Evolutionary conservation across 2,113 vertebrate genomes (phyloP).

Genomic region (Pterocles gutturalis): DNA sequence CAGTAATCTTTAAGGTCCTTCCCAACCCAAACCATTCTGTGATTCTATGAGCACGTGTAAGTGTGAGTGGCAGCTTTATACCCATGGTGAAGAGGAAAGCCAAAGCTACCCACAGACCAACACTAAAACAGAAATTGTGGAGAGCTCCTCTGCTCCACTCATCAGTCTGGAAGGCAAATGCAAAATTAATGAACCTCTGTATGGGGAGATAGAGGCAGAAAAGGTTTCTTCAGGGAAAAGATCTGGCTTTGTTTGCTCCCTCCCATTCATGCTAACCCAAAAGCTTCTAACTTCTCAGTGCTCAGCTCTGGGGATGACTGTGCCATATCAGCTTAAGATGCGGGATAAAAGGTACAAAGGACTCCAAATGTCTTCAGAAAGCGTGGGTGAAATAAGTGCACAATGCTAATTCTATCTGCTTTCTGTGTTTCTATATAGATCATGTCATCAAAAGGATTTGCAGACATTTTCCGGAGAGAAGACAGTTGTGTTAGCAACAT

Average conservation of each 20-base stretch:
- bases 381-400: not conserved
- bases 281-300: not conserved
- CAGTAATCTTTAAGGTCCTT: no score
- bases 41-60: not conserved
- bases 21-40: no score
- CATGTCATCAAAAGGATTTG: not conserved
- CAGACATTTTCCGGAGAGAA: not conserved
- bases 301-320: not conserved
- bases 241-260: not conserved
- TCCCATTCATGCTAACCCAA: fast-evolving
- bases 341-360: not conserved
- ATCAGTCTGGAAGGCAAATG: not conserved
- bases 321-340: not conserved
- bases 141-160: not conserved
- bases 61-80: not conserved
- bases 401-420: not conserved
- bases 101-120: not conserved
- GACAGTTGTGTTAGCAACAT: not conserved
- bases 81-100: not conserved
- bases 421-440: not conserved
- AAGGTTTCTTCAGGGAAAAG: not conserved
- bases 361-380: not conserved
- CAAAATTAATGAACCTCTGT: not conserved
- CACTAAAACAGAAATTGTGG: not conserved
- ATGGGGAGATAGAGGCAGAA: not conserved